Percentiles rank a stretch among this genome's conserved stretches.
Evolutionary conservation across 2,888 invertebrate species (phyloP).

Genomic region (Apamea epomidion): DNA sequence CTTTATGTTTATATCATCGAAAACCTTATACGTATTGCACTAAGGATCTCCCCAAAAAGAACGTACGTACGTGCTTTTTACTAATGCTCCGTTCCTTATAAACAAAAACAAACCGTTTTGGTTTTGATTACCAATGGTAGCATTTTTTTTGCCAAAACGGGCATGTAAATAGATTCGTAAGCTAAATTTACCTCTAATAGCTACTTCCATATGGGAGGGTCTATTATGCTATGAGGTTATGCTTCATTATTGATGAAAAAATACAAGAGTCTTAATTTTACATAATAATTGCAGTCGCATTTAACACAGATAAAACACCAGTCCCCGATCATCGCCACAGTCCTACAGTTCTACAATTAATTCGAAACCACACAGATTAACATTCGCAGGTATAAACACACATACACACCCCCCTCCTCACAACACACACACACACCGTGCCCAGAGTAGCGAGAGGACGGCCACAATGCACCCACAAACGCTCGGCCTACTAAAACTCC

Average conservation of each 20-base stretch:
- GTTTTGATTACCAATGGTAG: no score
- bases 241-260: background rate
- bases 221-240: background rate
- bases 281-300: background rate
- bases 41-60: background rate
- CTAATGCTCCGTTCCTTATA: no score
- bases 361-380: conserved; percentile 38
- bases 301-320: conserved; percentile 9
- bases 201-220: no score
- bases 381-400: conserved; percentile 25
- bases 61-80: background rate
- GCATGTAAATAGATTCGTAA: no score
- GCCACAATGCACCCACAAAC: conserved; percentile 62
- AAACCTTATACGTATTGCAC: background rate
- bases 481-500: conserved; percentile 73
- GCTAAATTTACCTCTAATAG: no score
- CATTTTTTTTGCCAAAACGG: background rate
- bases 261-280: background rate
- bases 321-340: conserved; percentile 1
- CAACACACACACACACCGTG: background rate
- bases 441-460: conserved; percentile 40
- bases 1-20: no score
- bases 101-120: no score
- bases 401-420: background rate
- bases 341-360: conserved; percentile 27